Evolutionary conservation across 1,140 invertebrate species (phyloP), one percentile per base, ranked within the genome.

Genomic region (Hycleus phaleratus): DNA sequence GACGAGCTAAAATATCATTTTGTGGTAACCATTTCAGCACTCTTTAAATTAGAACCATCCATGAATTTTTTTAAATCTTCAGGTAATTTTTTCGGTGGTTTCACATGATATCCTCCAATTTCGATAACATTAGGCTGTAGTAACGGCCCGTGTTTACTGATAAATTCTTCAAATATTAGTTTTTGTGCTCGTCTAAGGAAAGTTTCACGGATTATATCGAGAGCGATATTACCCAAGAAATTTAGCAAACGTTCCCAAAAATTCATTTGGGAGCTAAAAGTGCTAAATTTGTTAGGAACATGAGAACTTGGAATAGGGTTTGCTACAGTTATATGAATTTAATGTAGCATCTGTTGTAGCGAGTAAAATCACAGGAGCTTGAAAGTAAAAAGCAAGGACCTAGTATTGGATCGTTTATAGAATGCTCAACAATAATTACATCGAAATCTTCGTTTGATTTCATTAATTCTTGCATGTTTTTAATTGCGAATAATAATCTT

Each of bases 11-110:
- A 60, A 88, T 75, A 65, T 86, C 85, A 55, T 80, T 81, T 66
- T 90, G 86, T 0, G 85, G 86, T 3, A 87, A 69, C 86, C 87
- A 89, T 45, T 80, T 80, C 18, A 1, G n/a, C n/a, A n/a, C n/a
- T n/a, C n/a, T n/a, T n/a, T n/a, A n/a, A n/a, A n/a, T n/a, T n/a
- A n/a, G n/a, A n/a, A n/a, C n/a, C n/a, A n/a, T n/a, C n/a, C n/a
- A n/a, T n/a, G n/a, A n/a, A n/a, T n/a, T 84, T 69, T 48, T 81
- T 74, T 0, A 90, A 74, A 73, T 90, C 89, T 0, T 71, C 60
- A 0, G 82, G 76, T 58, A n/a, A n/a, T n/a, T n/a, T n/a, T n/a
- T n/a, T n/a, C n/a, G n/a, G n/a, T n/a, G n/a, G n/a, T n/a, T n/a
- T n/a, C n/a, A n/a, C n/a, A n/a, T n/a, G n/a, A n/a, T n/a, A n/a